Base-by-base conservation (phyloP, 1,140 invertebrate species). In the Drosophila kanapiae region DNA sequence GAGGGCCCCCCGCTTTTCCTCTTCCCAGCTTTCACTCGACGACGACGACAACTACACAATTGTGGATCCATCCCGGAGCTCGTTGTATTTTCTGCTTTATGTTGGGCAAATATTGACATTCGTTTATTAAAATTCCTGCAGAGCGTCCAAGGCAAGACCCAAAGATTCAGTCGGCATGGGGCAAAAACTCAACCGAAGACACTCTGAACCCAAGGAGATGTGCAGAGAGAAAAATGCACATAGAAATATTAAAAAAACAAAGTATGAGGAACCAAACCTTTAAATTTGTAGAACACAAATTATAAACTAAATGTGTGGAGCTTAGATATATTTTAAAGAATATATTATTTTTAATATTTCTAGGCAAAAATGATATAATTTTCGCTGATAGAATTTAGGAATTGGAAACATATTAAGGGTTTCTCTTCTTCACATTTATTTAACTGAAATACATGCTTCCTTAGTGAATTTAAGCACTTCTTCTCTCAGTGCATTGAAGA, bases 71-170 rank as follows among this genome's bases (percentile, higher is more conserved):
- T 43, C 63, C 61, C 27, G 56, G 33, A 49, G 40, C 56, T 68
- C 51, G 78, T 87, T 88, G 82, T 88, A 91, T 90, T 88, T 90
- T 91, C 83, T 91, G 88, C 82, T 87, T 91, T 91, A 91, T 91
- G 86, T 87, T 91, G 82, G 65, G 78, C 87, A 85, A 91, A 91
- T 91, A 91, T 91, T 91, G 87, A 91, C 86, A 87, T 91, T 91
- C 86, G 86, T 91, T 91, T 91, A 90, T 90, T 90, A 91, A 91
- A 90, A 90, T 91, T 90, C 82, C 86, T 82, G 63, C 68, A 79
- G 78, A 82, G 82, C 63, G 77, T 67, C 75, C 68, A 78, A 78
- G 75, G 62, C 80, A 43, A 81, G 82, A 79, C 49, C 57, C 48
- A 47, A 69, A 61, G 60, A 59, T 16, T 45, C 40, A 78, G 65